Conservation (phyloP, 2,888 invertebrate species). For the Halocaridina rubra region DNA sequence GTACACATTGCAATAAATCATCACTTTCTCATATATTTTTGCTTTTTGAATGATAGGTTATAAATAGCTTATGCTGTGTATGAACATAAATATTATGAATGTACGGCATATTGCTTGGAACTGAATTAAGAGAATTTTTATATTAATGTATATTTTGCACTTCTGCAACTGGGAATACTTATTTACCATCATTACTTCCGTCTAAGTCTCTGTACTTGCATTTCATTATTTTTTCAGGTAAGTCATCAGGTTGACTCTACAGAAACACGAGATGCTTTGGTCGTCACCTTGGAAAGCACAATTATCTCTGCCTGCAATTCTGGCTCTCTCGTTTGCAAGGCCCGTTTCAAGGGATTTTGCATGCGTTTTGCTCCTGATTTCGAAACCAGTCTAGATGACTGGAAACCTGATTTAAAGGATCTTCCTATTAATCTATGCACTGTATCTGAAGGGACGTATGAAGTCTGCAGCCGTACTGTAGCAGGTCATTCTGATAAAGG, state of each 20-base stretch:
- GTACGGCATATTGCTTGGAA: too few species aligned
- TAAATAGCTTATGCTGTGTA: too few species aligned
- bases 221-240: conserved; percentile 38
- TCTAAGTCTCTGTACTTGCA: too few species aligned
- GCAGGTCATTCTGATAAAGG: conserved; percentile 84
- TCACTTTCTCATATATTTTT: too few species aligned
- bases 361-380: conserved; percentile 97
- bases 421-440: conserved; percentile 87
- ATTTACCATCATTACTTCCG: too few species aligned
- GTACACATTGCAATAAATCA: too few species aligned
- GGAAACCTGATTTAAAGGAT: conserved; percentile 88
- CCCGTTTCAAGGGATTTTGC: conserved; percentile 87
- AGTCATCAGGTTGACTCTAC: conserved; percentile 62
- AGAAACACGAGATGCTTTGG: conserved; percentile 90
- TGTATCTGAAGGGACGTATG: conserved; percentile 98
- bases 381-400: conserved; percentile 94
- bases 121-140: too few species aligned
- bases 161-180: too few species aligned
- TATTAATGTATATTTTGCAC: too few species aligned
- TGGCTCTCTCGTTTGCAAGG: conserved; percentile 95
- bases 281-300: conserved; percentile 95
- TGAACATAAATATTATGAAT: too few species aligned
- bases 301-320: conserved; percentile 94
- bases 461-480: conserved; percentile 93
- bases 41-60: too few species aligned